These are phyloP conservation scores for Channallabes apus DNA, from an alignment of 2,797 vertebrate species.

Conservation along the genomic window DNA sequence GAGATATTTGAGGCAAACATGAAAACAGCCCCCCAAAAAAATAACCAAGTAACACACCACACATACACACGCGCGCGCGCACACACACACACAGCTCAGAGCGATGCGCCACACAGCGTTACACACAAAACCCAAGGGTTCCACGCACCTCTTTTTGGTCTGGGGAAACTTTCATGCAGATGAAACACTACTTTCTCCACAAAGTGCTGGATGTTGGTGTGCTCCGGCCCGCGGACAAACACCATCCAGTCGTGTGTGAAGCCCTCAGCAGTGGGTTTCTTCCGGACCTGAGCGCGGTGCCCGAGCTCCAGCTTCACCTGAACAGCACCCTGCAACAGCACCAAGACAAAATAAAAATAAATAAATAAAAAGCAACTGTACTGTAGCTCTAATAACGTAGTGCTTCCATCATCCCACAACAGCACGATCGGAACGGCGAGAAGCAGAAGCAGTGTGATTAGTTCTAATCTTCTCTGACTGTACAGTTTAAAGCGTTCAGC, in stretches of 20 bases:
- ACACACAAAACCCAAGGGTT: not conserved
- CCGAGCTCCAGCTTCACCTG: constrained; percentile 99
- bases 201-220: constrained; percentile 99
- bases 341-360: constrained; percentile 15
- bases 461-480: not conserved
- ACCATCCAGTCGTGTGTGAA: constrained; percentile 99
- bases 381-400: not conserved
- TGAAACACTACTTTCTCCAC: constrained; percentile 99
- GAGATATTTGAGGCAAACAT: too few relatives aligned
- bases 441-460: not conserved
- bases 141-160: constrained; percentile 92
- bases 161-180: constrained; percentile 97
- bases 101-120: constrained; percentile 5
- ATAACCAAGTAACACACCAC: not conserved
- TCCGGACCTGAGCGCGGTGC: constrained; percentile 95
- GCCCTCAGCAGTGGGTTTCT: constrained; percentile 96
- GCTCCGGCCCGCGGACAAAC: constrained; percentile 95
- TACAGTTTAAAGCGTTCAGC: not conserved
- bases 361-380: not conserved
- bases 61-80: not conserved
- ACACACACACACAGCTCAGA: not conserved
- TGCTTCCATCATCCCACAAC: not conserved
- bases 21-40: not conserved
- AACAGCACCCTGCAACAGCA: constrained; percentile 85
- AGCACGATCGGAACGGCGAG: not conserved